A percentile compares a stretch with the other conserved stretches of the same genome.
Conservation (phyloP, 92 coral and sea anemone species). For the Pocillopora grandis region DNA sequence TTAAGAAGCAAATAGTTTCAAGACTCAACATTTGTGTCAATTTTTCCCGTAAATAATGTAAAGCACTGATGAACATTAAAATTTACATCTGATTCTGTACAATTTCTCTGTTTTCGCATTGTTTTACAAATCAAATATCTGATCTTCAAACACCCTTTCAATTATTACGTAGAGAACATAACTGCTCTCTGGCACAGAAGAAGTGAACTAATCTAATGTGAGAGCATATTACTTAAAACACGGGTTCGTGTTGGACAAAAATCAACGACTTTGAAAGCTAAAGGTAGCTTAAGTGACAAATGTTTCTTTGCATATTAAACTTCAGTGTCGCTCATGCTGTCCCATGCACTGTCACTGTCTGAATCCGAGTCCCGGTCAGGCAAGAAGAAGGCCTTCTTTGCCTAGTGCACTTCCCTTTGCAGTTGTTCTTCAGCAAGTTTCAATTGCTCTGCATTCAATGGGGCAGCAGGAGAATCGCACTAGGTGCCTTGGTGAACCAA, state of each 20-base stretch:
- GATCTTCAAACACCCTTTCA: slow-evolving; percentile 43
- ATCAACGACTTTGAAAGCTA: slow-evolving; percentile 26
- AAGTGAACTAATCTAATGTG: background rate
- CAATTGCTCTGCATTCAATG: slow-evolving; percentile 40
- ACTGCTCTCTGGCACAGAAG: slow-evolving; percentile 37
- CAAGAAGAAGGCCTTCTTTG: slow-evolving; percentile 54
- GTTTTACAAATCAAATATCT: slow-evolving; percentile 37
- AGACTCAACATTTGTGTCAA: slow-evolving; percentile 34
- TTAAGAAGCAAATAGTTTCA: slow-evolving; percentile 31
- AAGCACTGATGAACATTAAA: slow-evolving; percentile 45
- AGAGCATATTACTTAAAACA: slow-evolving; percentile 43
- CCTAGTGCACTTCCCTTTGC: slow-evolving; percentile 31
- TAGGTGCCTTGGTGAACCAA: slow-evolving; percentile 44
- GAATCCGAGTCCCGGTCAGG: slow-evolving; percentile 43
- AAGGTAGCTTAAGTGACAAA: slow-evolving; percentile 20
- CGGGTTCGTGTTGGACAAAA: slow-evolving; percentile 29
- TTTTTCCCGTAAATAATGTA: slow-evolving; percentile 41
- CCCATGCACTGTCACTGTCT: slow-evolving; percentile 47
- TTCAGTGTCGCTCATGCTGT: slow-evolving; percentile 32
- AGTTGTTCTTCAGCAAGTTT: slow-evolving; percentile 37
- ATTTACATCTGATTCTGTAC: slow-evolving; percentile 53
- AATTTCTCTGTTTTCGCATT: slow-evolving; percentile 42
- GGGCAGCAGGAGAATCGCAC: slow-evolving; percentile 45
- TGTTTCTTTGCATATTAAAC: slow-evolving; percentile 12
- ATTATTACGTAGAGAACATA: slow-evolving; percentile 43